Conservation (phyloP, 2,888 invertebrate species). For the Andricus curvator region DNA sequence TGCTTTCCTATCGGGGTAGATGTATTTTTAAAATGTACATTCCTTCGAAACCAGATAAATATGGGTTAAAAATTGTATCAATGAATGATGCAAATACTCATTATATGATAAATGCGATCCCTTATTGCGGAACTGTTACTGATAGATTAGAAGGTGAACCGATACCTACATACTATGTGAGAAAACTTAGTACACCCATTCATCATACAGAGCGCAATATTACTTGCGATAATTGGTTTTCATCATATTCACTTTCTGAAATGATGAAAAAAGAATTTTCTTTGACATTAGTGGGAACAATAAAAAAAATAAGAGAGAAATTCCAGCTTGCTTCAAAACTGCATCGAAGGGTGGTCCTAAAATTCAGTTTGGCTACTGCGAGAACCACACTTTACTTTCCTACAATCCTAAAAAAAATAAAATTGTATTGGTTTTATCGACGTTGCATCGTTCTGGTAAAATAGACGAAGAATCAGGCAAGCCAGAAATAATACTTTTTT, state of each 20-base stretch:
- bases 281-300: constrained; percentile 54
- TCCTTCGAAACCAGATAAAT: constrained; percentile 59
- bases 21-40: constrained; percentile 60
- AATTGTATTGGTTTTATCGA: constrained; percentile 51
- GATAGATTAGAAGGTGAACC: constrained; percentile 38
- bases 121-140: constrained; percentile 46
- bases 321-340: constrained; percentile 49
- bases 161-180: constrained; percentile 52
- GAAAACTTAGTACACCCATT: constrained; percentile 52
- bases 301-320: constrained; percentile 58
- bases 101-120: constrained; percentile 52
- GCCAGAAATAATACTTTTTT: constrained; percentile 50
- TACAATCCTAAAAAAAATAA: constrained; percentile 51
- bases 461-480: constrained; percentile 50
- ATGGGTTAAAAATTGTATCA: constrained; percentile 59
- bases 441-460: constrained; percentile 43
- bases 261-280: constrained; percentile 51
- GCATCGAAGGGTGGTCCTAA: constrained; percentile 24
- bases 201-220: constrained; percentile 48
- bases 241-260: constrained; percentile 51
- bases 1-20: constrained; percentile 59
- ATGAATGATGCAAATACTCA: constrained; percentile 54
- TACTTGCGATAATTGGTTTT: constrained; percentile 60
- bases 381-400: constrained; percentile 48
- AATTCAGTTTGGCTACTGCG: constrained; percentile 46